Evolutionary conservation across 2,113 vertebrate genomes (phyloP).

Genomic region (Oreocharis arfaki): DNA sequence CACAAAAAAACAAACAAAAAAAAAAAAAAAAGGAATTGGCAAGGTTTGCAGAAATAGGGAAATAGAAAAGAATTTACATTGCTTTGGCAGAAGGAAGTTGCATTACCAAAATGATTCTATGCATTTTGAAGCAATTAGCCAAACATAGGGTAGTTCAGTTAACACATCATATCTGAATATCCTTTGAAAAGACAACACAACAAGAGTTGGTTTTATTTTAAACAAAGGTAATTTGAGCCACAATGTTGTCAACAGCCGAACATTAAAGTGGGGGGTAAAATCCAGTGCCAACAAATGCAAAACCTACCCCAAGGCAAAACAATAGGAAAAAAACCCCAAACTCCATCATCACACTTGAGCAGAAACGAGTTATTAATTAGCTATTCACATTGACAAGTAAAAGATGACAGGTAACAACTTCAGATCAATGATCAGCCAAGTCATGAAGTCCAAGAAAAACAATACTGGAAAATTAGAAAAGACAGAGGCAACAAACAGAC

Average conservation of each 20-base stretch:
- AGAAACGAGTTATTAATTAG: background rate
- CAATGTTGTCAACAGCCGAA: accelerated
- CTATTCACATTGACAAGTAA: background rate
- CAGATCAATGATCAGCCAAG: background rate
- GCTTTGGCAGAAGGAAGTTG: background rate
- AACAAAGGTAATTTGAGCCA: background rate
- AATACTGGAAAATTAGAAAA: background rate
- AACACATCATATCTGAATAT: background rate
- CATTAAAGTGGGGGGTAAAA: background rate
- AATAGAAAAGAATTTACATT: background rate
- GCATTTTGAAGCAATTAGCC: background rate
- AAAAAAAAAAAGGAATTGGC: background rate
- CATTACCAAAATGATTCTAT: background rate
- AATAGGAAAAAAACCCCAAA: background rate
- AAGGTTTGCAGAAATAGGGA: background rate
- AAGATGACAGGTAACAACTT: background rate
- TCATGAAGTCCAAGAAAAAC: background rate
- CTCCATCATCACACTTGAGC: background rate
- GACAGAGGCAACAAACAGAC: background rate
- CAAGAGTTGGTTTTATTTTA: background rate
- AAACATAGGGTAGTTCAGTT: background rate
- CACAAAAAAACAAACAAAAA: too few relatives aligned
- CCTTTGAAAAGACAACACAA: background rate
- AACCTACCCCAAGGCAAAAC: background rate
- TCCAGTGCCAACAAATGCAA: background rate